These are phyloP conservation scores for Dendropsophus ebraccatus DNA, from an alignment of 2,113 vertebrate genomes.

Conservation along the genomic window DNA sequence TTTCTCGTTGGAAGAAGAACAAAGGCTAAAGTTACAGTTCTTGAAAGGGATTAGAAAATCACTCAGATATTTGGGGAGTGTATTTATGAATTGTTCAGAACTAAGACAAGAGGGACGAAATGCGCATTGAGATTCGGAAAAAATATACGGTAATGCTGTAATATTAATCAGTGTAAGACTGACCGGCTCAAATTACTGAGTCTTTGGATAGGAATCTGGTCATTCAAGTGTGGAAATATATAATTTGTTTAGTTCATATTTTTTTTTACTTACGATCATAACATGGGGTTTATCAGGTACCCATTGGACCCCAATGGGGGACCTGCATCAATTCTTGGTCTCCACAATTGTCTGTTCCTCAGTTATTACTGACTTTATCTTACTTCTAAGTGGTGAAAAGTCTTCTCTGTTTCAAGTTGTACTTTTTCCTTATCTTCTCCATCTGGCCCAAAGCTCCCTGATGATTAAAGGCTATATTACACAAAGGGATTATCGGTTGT, in stretches of 20 bases:
- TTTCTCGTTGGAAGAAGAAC: slow-evolving; percentile 15
- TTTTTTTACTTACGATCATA: not conserved
- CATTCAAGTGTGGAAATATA: not conserved
- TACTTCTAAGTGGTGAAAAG: too few relatives aligned
- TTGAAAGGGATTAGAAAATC: slow-evolving; percentile 13
- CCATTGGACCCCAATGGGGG: not conserved
- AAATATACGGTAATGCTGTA: not conserved
- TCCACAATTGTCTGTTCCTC: too few relatives aligned
- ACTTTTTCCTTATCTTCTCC: too few relatives aligned
- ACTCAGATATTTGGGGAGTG: slow-evolving; percentile 1
- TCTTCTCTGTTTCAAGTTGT: too few relatives aligned
- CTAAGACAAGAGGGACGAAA: not conserved
- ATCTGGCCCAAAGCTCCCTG: too few relatives aligned
- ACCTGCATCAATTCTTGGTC: too few relatives aligned
- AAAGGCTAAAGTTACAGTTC: not conserved
- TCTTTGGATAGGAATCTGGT: not conserved
- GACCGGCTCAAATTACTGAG: not conserved
- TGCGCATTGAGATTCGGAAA: not conserved
- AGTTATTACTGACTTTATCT: too few relatives aligned
- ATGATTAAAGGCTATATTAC: too few relatives aligned
- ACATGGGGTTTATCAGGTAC: not conserved
- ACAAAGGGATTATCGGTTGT: too few relatives aligned
- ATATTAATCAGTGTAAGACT: not conserved
- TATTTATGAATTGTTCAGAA: slow-evolving; percentile 5
- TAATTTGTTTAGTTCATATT: not conserved